These are phyloP conservation scores for Agrilus biguttatus DNA, from an alignment of 2,888 invertebrate species.

Conservation along the genomic window DNA sequence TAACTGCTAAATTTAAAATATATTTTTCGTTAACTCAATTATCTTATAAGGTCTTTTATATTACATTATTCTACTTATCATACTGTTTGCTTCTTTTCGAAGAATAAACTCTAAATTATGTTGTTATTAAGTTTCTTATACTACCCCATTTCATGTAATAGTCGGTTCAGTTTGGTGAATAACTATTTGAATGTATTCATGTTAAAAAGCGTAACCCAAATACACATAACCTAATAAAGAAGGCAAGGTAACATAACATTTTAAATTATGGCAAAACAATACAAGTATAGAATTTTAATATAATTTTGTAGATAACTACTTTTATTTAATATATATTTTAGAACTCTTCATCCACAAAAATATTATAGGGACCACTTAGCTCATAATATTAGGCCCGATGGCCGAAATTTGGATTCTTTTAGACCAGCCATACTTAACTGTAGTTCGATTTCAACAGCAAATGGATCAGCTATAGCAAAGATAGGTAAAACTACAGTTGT, in stretches of 20 bases:
- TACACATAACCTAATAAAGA: no score
- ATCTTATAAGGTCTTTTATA: no score
- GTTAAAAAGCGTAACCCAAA: no score
- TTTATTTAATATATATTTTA: conserved; percentile 25
- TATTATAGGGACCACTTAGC: conserved; percentile 61
- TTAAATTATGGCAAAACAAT: conserved; percentile 22
- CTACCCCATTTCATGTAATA: no score
- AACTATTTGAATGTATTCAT: no score
- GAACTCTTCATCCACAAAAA: conserved; percentile 61
- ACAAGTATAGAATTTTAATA: conserved; percentile 19
- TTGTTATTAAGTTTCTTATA: no score
- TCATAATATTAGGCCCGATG: conserved; percentile 61
- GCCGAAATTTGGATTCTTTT: conserved; percentile 55
- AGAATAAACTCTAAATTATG: no score
- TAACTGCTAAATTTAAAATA: no score
- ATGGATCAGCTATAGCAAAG: conserved; percentile 63
- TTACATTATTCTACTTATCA: no score
- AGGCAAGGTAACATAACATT: conserved; percentile 2
- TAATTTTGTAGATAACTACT: not conserved
- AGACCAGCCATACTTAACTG: conserved; percentile 51
- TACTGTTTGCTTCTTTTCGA: no score
- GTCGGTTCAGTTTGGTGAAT: no score
- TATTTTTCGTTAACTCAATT: no score
- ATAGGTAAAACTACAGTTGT: conserved; percentile 71
- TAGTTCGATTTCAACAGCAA: conserved; percentile 47